Evolutionary conservation across 2,113 vertebrate species (phyloP), one percentile per base, ranked within the genome.

Genomic region (Ranitomeya imitator): DNA sequence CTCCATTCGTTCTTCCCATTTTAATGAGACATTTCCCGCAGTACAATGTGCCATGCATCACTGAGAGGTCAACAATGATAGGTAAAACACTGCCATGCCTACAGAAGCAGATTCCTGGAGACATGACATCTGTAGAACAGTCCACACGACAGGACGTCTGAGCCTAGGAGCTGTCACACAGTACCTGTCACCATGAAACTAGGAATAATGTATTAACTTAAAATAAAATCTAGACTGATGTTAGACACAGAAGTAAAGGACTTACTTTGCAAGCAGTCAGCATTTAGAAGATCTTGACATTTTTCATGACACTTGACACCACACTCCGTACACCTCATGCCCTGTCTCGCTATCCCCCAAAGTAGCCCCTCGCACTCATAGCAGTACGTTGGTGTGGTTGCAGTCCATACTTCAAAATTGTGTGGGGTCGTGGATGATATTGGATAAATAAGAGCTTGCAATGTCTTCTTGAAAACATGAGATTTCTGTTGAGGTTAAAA

Each of bases 261-360:
- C 98, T 99, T 93, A 99, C 98, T 95, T 91, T 99, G 98, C 89
- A 99, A 94, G 91, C 98, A 99, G 91, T 99, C 98, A 9, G 98
- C 98, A 1, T 98, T 99, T 76, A 99, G 96, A 86, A 99, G 97
- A 91, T 99, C 98, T 93, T 99, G 98, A 91, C 98, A 99, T 94
- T 99, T 99, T 85, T 99, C 98, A 0, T 99, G 98, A 86, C 98
- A 99, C 89, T 99, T 99, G 79, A 99, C 98, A 4, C 98, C 98
- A 23, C 98, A 99, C 88, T 99, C 98, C 0, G 96, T 95, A 92
- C 98, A 99, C 89, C 95, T 97, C 97, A 99, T 97, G 89, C 98
- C 98, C 94, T 99, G 98, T 0, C 98, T 95, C 6, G 98, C 98
- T 6, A 99, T 98, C 87, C 98, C 98, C 98, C 98, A 99, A 74